Percentiles rank a stretch among this genome's conserved stretches.
These are phyloP conservation scores for Cremastinae sp. DNA, from an alignment of 2,888 invertebrate genomes.

Conservation along the genomic window DNA sequence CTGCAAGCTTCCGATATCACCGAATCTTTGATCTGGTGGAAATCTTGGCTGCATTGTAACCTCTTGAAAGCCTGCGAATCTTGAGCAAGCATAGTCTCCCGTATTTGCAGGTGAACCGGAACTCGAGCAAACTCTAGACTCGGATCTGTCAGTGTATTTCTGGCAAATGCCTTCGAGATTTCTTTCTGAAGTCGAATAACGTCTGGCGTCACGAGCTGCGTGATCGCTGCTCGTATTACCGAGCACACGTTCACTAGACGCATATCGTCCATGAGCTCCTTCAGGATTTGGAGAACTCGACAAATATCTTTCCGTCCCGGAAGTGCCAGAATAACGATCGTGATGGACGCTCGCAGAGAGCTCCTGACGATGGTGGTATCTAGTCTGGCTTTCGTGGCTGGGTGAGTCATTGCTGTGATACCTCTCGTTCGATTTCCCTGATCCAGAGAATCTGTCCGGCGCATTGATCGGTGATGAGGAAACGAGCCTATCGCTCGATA, in stretches of 20 bases:
- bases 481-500: conserved; percentile 73
- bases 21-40: conserved; percentile 71
- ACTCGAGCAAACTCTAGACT: conserved; percentile 63
- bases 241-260: conserved; percentile 72
- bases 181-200: conserved; percentile 69
- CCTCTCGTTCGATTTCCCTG: conserved; percentile 65
- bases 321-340: conserved; percentile 69
- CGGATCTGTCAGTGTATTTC: conserved; percentile 71
- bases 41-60: conserved; percentile 69
- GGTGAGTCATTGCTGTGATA: conserved; percentile 64
- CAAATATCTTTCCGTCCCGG: conserved; percentile 70
- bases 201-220: conserved; percentile 55
- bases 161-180: conserved; percentile 71
- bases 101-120: conserved; percentile 72
- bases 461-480: conserved; percentile 77
- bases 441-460: conserved; percentile 73
- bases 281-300: conserved; percentile 75
- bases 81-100: conserved; percentile 59
- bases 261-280: conserved; percentile 72
- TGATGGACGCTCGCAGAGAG: conserved; percentile 68
- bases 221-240: conserved; percentile 46
- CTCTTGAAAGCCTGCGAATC: conserved; percentile 72
- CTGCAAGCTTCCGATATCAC: conserved; percentile 71
- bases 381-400: conserved; percentile 31
- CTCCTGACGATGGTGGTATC: conserved; percentile 67